Conservation (phyloP, 2,113 vertebrate genomes). For the Cephalopterus ornatus region DNA sequence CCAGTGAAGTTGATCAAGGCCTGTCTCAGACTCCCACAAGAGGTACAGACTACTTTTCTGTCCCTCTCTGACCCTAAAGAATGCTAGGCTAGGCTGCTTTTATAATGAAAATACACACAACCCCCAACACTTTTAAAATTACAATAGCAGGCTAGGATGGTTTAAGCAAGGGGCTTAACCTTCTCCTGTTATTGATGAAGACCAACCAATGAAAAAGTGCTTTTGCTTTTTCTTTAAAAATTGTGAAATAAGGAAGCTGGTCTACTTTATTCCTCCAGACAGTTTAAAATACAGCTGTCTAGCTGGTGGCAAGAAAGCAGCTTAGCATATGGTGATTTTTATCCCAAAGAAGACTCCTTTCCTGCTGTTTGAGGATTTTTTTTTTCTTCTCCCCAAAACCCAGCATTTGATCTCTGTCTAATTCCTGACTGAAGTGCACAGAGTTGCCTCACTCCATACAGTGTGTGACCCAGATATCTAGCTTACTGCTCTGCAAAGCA, state of each 20-base stretch:
- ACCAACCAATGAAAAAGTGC: background rate
- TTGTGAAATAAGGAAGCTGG: accelerated
- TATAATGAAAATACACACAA: background rate
- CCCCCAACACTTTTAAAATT: background rate
- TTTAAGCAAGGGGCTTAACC: background rate
- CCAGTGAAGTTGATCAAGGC: background rate
- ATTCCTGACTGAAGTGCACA: constrained; percentile 42
- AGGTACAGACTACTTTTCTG: background rate
- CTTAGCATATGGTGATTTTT: constrained; percentile 6
- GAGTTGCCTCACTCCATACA: background rate
- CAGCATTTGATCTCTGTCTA: constrained; percentile 1
- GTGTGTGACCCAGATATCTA: constrained; percentile 51
- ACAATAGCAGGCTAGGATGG: background rate
- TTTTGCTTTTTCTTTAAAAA: background rate
- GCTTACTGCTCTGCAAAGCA: constrained; percentile 58
- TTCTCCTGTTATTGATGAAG: background rate
- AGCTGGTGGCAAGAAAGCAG: background rate
- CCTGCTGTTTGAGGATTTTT: background rate
- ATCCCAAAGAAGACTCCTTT: background rate
- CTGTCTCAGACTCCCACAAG: background rate
- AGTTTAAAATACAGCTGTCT: background rate
- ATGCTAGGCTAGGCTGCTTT: background rate
- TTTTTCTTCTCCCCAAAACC: background rate
- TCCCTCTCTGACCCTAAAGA: background rate
- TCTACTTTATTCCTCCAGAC: background rate